Evolutionary conservation across 2,797 vertebrate genomes (phyloP).

Genomic region (Avahi laniger): DNA sequence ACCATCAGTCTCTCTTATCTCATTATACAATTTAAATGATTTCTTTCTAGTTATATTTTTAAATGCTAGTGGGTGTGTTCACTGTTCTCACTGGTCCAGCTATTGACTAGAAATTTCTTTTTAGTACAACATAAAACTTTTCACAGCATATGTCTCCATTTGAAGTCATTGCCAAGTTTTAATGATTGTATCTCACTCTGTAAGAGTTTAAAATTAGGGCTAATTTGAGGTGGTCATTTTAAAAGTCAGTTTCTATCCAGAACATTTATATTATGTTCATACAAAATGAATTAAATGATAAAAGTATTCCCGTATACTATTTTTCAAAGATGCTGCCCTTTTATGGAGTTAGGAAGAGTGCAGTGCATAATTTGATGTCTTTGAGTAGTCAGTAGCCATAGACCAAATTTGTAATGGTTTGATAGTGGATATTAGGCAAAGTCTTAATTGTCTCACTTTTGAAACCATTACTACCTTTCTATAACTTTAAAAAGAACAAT

Average conservation of each 20-base stretch:
- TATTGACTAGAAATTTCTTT: conserved; percentile 46
- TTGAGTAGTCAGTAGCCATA: not conserved
- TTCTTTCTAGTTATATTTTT: not conserved
- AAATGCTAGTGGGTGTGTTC: not conserved
- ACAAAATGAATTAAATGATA: conserved; percentile 46
- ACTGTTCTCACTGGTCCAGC: not conserved
- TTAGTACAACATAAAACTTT: conserved; percentile 31
- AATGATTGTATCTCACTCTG: not conserved
- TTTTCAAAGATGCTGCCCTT: conserved; percentile 30
- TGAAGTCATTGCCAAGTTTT: not conserved
- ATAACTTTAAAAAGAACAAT: not conserved
- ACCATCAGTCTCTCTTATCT: not conserved
- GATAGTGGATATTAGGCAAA: not conserved
- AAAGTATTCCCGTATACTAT: not conserved
- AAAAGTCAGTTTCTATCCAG: conserved; percentile 11
- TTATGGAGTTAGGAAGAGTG: not conserved
- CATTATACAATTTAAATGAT: not conserved
- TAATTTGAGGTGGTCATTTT: not conserved
- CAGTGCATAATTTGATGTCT: not conserved
- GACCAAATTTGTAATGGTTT: not conserved
- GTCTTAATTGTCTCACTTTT: not conserved
- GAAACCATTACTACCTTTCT: not conserved
- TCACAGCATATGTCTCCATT: not conserved
- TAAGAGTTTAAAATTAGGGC: not conserved
- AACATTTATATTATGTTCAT: not conserved